These are phyloP conservation scores for Spea multiplicata DNA, from an alignment of 2,113 vertebrate genomes.

Conservation along the genomic window DNA sequence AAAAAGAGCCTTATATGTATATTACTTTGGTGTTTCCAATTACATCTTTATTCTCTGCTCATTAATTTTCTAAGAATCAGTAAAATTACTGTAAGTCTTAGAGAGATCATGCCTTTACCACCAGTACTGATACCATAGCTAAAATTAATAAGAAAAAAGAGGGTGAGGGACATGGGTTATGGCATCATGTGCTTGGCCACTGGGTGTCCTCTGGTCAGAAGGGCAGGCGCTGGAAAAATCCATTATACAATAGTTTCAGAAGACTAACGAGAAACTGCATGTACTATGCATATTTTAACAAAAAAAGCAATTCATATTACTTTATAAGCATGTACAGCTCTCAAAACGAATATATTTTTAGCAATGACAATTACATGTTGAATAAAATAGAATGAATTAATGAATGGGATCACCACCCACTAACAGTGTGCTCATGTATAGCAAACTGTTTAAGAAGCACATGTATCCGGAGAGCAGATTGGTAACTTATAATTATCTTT, in stretches of 20 bases:
- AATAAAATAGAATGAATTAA: conserved; percentile 70
- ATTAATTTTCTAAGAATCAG: background rate
- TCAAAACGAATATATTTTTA: conserved; percentile 50
- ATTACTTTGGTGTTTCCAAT: conserved; percentile 9
- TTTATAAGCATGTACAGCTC: background rate
- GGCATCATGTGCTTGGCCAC: background rate
- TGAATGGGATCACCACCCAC: conserved; percentile 67
- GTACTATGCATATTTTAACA: conserved; percentile 13
- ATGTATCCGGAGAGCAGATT: background rate
- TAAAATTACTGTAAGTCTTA: conserved; percentile 12
- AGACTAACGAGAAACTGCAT: conserved; percentile 2
- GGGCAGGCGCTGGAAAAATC: background rate
- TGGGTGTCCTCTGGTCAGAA: conserved; percentile 19
- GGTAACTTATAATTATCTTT: conserved; percentile 32
- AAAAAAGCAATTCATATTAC: conserved; percentile 21
- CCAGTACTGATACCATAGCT: background rate
- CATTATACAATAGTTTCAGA: background rate
- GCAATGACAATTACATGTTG: conserved; percentile 60
- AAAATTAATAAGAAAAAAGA: conserved; percentile 10
- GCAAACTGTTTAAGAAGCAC: conserved; percentile 50
- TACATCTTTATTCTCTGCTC: background rate
- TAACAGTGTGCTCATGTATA: conserved; percentile 58
- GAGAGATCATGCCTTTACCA: background rate
- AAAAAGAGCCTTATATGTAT: background rate
- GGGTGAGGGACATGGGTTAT: background rate